Base-by-base conservation (phyloP, 2,113 vertebrate genomes). In the Drymodes brunneopygia region DNA sequence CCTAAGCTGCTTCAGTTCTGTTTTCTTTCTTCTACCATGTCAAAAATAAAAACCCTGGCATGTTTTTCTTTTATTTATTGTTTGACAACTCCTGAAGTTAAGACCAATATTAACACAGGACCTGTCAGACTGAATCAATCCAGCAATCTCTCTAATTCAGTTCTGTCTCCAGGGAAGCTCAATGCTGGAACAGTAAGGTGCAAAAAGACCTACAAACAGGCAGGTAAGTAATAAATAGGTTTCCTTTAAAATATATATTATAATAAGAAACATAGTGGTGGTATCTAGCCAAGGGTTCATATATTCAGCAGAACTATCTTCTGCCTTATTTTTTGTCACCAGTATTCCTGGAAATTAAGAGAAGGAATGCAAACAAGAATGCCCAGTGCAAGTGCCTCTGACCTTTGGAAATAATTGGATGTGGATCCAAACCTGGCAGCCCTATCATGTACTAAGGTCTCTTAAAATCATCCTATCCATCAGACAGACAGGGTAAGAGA, bases 341-440 rank as follows among this genome's bases (percentile, higher is more conserved):
- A 31, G 7, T 28, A 35, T 93, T 92, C 47, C 56, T 83, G 72
- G 67, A 95, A 93, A 96, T 93, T 83, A 88, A 65, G 54, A 93
- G 64, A 65, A 77, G 36, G 47, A 86, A 66, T 5, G 3, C 60
- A 95, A 95, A 94, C 4, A 4, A 64, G n/a, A 78, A 83, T 71
- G 86, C 64, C 75, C 90, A 71, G 72, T 93, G 79, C 75, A 93
- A 92, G 72, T 81, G 56, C 36, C 28, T 90, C 74, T 94, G 92
- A 92, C 92, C 88, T 92, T 94, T 94, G 85, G 81, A 96, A 90
- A 92, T 92, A 95, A 91, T 94, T 96, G 71, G 61, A 91, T 93
- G 51, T 86, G 69, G 77, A 84, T 90, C 84, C 75, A 91, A 73
- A 92, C 53, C 48, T 96, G 94, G 87, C 91, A 92, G 70, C 27